phyloP scores from a whole-genome alignment of 2,888 invertebrate species.

The Catocala sponsa region DNA sequence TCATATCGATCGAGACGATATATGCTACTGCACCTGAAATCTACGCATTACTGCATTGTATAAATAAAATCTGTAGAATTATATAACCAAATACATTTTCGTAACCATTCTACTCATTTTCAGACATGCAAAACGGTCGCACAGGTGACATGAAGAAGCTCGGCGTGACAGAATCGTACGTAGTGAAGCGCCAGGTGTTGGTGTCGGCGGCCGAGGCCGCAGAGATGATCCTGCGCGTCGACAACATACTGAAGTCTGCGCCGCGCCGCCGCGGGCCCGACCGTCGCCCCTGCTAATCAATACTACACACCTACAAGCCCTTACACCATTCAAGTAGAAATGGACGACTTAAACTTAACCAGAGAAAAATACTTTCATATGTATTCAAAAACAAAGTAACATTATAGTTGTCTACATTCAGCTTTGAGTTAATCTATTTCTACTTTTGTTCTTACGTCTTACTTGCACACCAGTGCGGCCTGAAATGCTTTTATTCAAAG shows the following conservation, averaged over 20 bases:
- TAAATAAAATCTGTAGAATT: no score
- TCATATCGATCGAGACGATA: no score
- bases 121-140: conserved; percentile 96
- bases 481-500: conserved; percentile 37
- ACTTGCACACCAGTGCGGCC: conserved; percentile 31
- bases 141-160: conserved; percentile 96
- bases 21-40: no score
- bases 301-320: conserved; percentile 6
- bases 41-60: no score
- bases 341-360: conserved; percentile 21
- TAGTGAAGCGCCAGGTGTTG: conserved; percentile 98
- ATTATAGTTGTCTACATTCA: background rate
- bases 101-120: no score
- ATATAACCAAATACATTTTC: no score
- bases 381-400: background rate
- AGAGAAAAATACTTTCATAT: background rate
- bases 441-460: conserved; percentile 39
- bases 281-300: conserved; percentile 92
- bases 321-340: conserved; percentile 28
- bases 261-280: conserved; percentile 96
- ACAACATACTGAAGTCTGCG: conserved; percentile 97
- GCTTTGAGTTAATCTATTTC: conserved; percentile 24
- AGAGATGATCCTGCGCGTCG: conserved; percentile 99
- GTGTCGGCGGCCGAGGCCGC: conserved; percentile 98
- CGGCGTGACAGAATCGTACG: conserved; percentile 98